phyloP scores from a whole-genome alignment of 2,797 vertebrate genomes.

The Clamator glandarius region DNA sequence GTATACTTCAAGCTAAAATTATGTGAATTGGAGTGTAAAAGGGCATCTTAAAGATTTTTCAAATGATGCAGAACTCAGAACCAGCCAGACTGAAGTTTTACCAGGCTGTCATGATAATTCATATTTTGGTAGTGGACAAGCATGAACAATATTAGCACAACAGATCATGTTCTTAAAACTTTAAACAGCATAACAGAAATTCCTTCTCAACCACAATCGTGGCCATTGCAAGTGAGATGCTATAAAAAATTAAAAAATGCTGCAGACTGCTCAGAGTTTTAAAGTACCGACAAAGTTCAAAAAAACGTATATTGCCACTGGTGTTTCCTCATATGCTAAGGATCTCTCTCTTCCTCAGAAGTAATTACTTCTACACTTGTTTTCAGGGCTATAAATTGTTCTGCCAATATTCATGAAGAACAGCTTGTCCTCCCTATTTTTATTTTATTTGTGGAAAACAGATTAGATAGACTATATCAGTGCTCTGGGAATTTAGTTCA shows the following conservation, averaged over 20 bases:
- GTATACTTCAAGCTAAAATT: slow-evolving; percentile 13
- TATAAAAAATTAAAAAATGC: neutral
- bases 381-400: slow-evolving; percentile 10
- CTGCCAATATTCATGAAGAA: slow-evolving; percentile 19
- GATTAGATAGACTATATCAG: neutral
- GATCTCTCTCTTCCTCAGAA: neutral
- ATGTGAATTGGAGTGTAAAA: neutral
- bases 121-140: neutral
- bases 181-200: neutral
- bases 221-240: neutral
- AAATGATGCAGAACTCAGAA: neutral
- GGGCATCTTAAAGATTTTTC: slow-evolving; percentile 27
- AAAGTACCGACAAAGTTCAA: neutral
- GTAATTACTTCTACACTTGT: neutral
- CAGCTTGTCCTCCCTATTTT: neutral
- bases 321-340: neutral
- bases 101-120: neutral
- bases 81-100: neutral
- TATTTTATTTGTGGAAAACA: slow-evolving; percentile 4
- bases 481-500: neutral
- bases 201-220: neutral
- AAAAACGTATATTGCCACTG: neutral
- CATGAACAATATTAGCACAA: neutral
- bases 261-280: neutral
- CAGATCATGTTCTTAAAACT: neutral